Conservation (phyloP, 2,888 invertebrate genomes). For the Chrysolina americana region DNA sequence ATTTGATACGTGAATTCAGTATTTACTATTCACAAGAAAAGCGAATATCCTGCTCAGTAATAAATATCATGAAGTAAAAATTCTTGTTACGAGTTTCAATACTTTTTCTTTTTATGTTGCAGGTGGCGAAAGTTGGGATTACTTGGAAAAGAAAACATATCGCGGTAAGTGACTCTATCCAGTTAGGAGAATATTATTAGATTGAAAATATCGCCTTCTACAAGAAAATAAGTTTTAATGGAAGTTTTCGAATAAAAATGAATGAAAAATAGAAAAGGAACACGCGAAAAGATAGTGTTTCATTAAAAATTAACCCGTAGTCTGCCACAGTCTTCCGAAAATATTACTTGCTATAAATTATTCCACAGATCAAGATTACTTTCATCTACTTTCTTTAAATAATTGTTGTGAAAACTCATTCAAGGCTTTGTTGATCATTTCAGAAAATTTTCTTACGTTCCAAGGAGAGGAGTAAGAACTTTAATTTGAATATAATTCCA, state of each 20-base stretch:
- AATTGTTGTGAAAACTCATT: too few species aligned
- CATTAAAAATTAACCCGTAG: too few species aligned
- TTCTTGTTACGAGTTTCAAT: neutral
- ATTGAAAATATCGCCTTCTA: conserved; percentile 9
- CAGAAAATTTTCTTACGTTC: too few species aligned
- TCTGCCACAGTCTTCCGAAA: too few species aligned
- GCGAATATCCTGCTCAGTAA: neutral
- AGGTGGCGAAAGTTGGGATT: conserved; percentile 28
- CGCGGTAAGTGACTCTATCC: conserved; percentile 28
- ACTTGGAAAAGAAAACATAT: conserved; percentile 31
- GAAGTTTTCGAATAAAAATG: neutral
- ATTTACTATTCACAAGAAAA: neutral
- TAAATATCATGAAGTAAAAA: conserved; percentile 10
- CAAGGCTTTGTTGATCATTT: too few species aligned
- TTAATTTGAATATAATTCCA: too few species aligned
- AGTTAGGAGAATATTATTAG: neutral
- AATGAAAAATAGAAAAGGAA: neutral
- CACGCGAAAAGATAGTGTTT: too few species aligned
- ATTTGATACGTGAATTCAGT: neutral
- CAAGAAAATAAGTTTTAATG: neutral
- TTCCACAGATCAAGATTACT: too few species aligned
- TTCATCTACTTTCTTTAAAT: too few species aligned
- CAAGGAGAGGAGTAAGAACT: too few species aligned
- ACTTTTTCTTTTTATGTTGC: conserved; percentile 10
- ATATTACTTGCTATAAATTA: too few species aligned